A percentile compares a stretch with the other conserved stretches of the same genome.
Conservation (phyloP, 2,888 invertebrate species). For the Cecidostiba fungosa region DNA sequence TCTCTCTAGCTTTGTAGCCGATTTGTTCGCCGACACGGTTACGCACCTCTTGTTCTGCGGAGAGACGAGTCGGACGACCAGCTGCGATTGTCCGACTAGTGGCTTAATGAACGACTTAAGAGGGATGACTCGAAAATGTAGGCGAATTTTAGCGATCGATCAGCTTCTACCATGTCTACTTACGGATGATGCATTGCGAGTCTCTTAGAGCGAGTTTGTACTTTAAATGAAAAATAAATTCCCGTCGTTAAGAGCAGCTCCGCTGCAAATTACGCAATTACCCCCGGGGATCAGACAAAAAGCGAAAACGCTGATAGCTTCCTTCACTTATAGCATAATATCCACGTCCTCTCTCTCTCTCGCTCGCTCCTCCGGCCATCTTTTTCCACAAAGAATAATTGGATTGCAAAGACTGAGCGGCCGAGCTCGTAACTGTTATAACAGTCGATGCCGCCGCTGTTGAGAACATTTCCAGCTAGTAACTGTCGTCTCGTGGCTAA, state of each 20-base stretch:
- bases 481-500: conserved; percentile 51
- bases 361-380: not conserved
- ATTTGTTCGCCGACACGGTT: conserved; percentile 53
- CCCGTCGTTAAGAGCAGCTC: not conserved
- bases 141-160: not conserved
- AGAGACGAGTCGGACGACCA: not conserved
- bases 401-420: not conserved
- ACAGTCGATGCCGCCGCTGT: not conserved
- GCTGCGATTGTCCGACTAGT: conserved; percentile 17
- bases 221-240: not conserved
- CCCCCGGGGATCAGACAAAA: not conserved
- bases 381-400: conserved; percentile 12
- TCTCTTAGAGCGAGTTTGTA: not conserved
- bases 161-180: not conserved
- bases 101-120: conserved; percentile 44
- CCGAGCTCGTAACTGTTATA: conserved; percentile 20
- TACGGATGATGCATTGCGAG: not conserved
- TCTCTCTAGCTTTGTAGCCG: conserved; percentile 48
- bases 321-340: not conserved
- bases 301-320: conserved; percentile 26
- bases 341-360: not conserved
- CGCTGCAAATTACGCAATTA: conserved; percentile 4
- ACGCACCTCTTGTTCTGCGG: conserved; percentile 9
- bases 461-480: conserved; percentile 53
- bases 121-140: not conserved